These are phyloP conservation scores for Urosaurus nigricauda DNA, from an alignment of 2,797 vertebrate species.

Conservation along the genomic window DNA sequence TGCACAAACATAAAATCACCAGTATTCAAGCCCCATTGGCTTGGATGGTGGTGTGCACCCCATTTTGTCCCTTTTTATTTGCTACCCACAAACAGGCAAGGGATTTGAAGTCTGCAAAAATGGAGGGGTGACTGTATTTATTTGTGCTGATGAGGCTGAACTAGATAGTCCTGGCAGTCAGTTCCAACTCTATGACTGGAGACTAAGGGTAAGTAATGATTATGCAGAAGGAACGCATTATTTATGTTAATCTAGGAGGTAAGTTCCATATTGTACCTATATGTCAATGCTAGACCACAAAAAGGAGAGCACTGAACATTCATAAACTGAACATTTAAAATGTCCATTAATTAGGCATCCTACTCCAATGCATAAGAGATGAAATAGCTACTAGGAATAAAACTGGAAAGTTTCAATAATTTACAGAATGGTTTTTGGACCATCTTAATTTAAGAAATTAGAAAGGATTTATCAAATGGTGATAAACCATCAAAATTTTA, in stretches of 20 bases:
- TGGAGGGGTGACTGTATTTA: no score
- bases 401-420: neutral
- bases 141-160: no score
- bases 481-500: slow-evolving; percentile 32
- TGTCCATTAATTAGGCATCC: slow-evolving; percentile 14
- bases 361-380: slow-evolving; percentile 22
- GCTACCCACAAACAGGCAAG: no score
- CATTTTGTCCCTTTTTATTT: no score
- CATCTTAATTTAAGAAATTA: slow-evolving; percentile 7
- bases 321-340: slow-evolving; percentile 6
- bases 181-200: neutral
- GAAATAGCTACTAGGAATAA: neutral
- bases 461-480: slow-evolving; percentile 19
- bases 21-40: no score
- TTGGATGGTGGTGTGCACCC: no score
- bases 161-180: no score
- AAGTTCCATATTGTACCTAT: neutral
- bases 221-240: slow-evolving; percentile 6
- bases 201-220: neutral
- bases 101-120: no score
- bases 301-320: neutral
- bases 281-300: neutral
- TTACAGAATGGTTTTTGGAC: neutral
- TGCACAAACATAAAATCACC: no score
- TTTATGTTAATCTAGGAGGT: slow-evolving; percentile 16